Percentiles rank a stretch among this genome's conserved stretches.
These are phyloP conservation scores for Intellagama lesueurii DNA, from an alignment of 2,797 vertebrate genomes.

Conservation along the genomic window DNA sequence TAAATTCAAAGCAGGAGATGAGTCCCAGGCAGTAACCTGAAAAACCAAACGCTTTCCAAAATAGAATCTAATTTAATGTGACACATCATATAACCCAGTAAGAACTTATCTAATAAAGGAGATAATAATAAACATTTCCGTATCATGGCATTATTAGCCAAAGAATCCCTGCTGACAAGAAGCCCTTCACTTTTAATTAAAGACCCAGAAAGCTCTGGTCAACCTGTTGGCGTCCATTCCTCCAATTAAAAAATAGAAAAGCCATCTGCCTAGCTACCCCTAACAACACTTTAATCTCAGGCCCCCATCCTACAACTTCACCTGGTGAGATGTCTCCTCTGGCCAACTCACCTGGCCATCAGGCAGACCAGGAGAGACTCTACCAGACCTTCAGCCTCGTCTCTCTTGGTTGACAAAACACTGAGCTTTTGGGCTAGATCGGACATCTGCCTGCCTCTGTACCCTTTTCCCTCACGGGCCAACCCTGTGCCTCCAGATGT, in stretches of 20 bases:
- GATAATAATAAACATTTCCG: constrained; percentile 34
- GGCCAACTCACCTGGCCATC: too few relatives aligned
- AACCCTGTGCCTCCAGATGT: too few relatives aligned
- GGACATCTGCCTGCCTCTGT: too few relatives aligned
- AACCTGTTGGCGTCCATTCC: neutral
- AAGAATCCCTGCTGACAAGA: neutral
- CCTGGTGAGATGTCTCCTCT: neutral
- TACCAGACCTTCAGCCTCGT: too few relatives aligned
- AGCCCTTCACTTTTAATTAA: constrained; percentile 52
- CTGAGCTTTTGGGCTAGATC: too few relatives aligned
- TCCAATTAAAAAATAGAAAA: neutral
- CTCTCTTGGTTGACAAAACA: too few relatives aligned
- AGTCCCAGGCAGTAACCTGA: constrained; percentile 12
- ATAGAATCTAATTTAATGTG: constrained; percentile 28
- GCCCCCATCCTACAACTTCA: neutral
- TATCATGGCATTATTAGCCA: neutral
- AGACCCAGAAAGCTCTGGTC: neutral
- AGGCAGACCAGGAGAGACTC: too few relatives aligned
- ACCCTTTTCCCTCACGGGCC: too few relatives aligned
- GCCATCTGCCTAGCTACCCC: neutral
- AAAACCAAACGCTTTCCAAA: neutral
- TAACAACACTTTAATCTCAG: neutral
- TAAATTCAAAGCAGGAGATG: constrained; percentile 25
- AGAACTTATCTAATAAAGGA: constrained; percentile 20
- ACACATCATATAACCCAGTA: constrained; percentile 7